Evolutionary conservation across 2,113 vertebrate species (phyloP).

Genomic region (Lucifuga dentata): DNA sequence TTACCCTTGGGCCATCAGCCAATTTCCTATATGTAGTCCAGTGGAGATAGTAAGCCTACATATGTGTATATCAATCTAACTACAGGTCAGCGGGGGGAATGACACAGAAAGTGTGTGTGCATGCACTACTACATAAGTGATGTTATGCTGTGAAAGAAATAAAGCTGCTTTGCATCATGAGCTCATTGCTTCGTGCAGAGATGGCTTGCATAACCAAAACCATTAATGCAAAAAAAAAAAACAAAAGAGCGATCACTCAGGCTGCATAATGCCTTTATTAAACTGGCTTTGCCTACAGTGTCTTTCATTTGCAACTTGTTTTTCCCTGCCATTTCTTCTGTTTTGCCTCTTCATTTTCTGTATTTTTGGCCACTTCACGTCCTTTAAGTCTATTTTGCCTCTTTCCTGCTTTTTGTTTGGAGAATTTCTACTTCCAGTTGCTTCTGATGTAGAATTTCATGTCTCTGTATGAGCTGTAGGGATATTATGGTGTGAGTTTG

Average conservation of each 20-base stretch:
- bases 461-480: too few species aligned
- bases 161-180: conserved; percentile 59
- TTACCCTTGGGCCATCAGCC: conserved; percentile 1
- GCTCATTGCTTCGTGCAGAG: conserved; percentile 45
- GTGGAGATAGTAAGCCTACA: neutral
- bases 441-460: too few species aligned
- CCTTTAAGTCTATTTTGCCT: too few species aligned
- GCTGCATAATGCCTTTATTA: conserved; percentile 34
- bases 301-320: conserved; percentile 32
- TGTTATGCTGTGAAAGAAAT: conserved; percentile 24
- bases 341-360: neutral
- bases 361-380: neutral
- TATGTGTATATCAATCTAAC: conserved; percentile 7
- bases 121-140: neutral
- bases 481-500: too few species aligned
- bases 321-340: conserved; percentile 16
- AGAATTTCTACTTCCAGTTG: neutral
- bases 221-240: conserved; percentile 67
- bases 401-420: too few species aligned
- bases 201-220: conserved; percentile 59
- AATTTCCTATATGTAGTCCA: neutral
- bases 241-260: conserved; percentile 43
- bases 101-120: conserved; percentile 1
- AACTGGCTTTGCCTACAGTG: conserved; percentile 49
- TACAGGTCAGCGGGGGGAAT: neutral